Evolutionary conservation across 2,113 vertebrate genomes (phyloP).

Genomic region (Rhinogobius similis): DNA sequence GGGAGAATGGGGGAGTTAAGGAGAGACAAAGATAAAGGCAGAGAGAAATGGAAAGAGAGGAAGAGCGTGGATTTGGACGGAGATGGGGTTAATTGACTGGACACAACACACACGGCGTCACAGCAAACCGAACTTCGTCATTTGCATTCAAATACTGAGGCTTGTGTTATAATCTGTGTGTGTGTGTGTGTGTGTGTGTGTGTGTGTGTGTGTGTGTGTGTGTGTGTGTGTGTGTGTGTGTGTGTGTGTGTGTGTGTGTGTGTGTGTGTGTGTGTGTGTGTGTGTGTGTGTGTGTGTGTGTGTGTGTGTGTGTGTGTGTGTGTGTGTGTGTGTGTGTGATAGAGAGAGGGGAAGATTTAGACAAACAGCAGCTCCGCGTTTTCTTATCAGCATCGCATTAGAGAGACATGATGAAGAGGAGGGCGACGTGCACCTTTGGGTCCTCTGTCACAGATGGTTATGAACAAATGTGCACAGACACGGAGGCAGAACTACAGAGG

Average conservation of each 20-base stretch:
- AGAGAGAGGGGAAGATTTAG: conserved; percentile 10
- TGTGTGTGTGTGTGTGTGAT: too few species aligned
- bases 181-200: neutral
- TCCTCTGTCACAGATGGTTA: neutral
- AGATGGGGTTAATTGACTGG: conserved; percentile 57
- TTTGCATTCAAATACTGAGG: conserved; percentile 12
- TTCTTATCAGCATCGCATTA: conserved; percentile 4
- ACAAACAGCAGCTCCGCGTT: conserved; percentile 15
- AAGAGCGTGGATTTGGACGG: neutral
- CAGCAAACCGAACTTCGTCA: conserved; percentile 11
- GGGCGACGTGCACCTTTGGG: neutral
- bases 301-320: neutral
- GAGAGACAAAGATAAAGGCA: neutral
- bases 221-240: neutral
- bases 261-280: neutral
- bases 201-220: neutral
- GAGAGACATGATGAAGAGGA: neutral
- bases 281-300: neutral
- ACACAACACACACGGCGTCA: conserved; percentile 30
- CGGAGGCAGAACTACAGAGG: too few species aligned
- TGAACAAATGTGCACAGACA: neutral
- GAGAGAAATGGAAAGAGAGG: neutral
- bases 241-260: neutral
- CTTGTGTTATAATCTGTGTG: conserved; percentile 8
- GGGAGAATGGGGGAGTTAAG: neutral